Evolutionary conservation across 2,888 invertebrate species (phyloP).

Genomic region (Heliconius sara): DNA sequence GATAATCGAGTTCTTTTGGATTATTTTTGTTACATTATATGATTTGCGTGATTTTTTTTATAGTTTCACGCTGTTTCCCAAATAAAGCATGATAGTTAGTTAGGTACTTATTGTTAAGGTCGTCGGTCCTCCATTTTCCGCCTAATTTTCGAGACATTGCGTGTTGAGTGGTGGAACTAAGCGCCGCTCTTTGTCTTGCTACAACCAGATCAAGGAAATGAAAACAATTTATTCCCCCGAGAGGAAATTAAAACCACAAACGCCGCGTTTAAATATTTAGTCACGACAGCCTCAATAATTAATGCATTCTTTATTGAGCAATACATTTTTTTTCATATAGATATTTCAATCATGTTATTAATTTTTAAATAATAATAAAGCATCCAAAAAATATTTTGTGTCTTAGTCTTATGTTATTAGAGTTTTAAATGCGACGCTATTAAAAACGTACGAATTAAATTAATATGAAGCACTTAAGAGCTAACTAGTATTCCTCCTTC

Average conservation of each 20-base stretch:
- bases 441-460: neutral
- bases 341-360: neutral
- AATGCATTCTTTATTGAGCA: neutral
- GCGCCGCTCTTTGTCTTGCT: no score
- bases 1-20: no score
- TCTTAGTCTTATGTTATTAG: neutral
- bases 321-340: neutral
- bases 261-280: neutral
- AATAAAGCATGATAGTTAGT: no score
- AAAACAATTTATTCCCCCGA: neutral
- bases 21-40: no score
- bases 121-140: no score
- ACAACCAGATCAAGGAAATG: no score
- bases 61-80: no score
- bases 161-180: no score
- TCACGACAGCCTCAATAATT: neutral
- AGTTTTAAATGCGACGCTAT: neutral
- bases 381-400: neutral
- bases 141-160: no score
- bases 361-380: neutral
- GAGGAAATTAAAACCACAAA: neutral
- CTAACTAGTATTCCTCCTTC: conserved; percentile 4
- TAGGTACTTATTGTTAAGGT: no score
- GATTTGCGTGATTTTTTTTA: no score
- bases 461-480: neutral